Evolutionary conservation across 2,797 vertebrate species (phyloP), one percentile per base, ranked within the genome.

Genomic region (Allobates femoralis): DNA sequence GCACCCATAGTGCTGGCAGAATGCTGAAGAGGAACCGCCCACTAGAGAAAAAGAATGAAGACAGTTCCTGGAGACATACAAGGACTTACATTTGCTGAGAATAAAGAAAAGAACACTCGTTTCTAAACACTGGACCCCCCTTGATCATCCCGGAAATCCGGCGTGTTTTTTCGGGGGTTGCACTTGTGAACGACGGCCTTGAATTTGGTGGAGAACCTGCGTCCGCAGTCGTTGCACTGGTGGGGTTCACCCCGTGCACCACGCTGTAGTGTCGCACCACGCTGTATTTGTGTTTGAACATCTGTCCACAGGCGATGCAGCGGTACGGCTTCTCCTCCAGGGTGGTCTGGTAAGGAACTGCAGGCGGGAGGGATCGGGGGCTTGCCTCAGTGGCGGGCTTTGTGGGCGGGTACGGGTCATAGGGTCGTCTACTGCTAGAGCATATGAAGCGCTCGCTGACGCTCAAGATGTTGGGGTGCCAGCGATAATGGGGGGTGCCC

Each of bases 211-310:
- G 81, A 73, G 34, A 83, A 83, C 1, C 81, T 34, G 3, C 51
- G 26, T n/a, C 81, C 81, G 37, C 81, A 83, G 32, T 83, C 81
- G 16, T 60, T 55, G 81, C 81, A 83, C 67, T 83, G 67, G 53
- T 83, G 67, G 3, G 81, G 81, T 83, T 83, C 21, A 83, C 81
- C 18, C 67, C 81, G 32, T 83, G 81, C 1, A 60, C 32, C n/a
- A 83, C 67, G 21, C 30, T 55, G 53, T 83, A 83, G 46, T 83
- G 81, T 74, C 81, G 58, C 14, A 71, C 58, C 26, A 53, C 81
- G 23, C 81, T 83, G 53, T 67, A 83, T 37, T 83, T 83, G 67
- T 83, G 55, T 55, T 83, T 83, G 7, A 83, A 83, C n/a, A 46
- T 69, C n/a, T 83, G 81, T 58, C 67, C 81, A 23, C 81, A 83